Conservation (phyloP, 2,797 vertebrate genomes). For the Acipenser oxyrinchus region DNA sequence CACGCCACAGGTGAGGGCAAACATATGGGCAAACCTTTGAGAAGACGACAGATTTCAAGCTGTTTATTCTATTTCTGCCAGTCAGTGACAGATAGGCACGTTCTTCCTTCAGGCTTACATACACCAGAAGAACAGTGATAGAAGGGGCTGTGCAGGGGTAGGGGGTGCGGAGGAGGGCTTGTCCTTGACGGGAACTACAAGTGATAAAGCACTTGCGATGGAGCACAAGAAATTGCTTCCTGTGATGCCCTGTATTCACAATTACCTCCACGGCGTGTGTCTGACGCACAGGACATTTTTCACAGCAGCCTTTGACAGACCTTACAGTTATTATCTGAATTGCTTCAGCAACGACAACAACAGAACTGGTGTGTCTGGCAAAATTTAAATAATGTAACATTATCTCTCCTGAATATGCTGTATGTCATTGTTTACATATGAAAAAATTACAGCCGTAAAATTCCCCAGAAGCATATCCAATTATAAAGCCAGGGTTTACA, state of each 20-base stretch:
- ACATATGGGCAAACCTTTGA: constrained; percentile 53
- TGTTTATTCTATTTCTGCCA: constrained; percentile 26
- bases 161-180: neutral
- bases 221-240: constrained; percentile 16
- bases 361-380: neutral
- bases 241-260: constrained; percentile 16
- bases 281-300: constrained; percentile 13
- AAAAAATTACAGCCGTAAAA: neutral
- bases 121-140: constrained; percentile 6
- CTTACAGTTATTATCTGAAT: constrained; percentile 15
- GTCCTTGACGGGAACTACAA: constrained; percentile 22
- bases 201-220: constrained; percentile 15
- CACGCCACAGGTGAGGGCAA: constrained; percentile 58
- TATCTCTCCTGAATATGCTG: neutral
- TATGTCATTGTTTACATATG: neutral
- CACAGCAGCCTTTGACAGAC: constrained; percentile 15
- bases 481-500: neutral
- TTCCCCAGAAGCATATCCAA: no score
- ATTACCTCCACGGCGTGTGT: neutral
- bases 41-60: constrained; percentile 24
- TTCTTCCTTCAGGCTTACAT: constrained; percentile 14
- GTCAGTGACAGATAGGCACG: constrained; percentile 7
- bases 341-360: constrained; percentile 3
- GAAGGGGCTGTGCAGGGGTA: constrained; percentile 1
- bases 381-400: neutral